These are phyloP conservation scores for Sphaerodactylus townsendi DNA, from an alignment of 2,113 vertebrate species.

Conservation along the genomic window DNA sequence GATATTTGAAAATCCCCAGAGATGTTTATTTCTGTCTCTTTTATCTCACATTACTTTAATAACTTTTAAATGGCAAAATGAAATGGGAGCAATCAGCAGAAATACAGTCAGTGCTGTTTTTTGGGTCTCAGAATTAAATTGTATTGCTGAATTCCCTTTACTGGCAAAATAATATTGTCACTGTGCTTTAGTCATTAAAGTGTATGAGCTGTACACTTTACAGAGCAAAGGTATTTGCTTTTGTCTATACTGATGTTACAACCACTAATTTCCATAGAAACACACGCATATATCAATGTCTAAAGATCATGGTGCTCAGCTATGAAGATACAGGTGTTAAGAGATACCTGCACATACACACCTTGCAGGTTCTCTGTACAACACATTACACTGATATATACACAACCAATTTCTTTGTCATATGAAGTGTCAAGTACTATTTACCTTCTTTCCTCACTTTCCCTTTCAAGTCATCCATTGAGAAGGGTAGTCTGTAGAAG, in stretches of 20 bases:
- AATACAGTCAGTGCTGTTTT: not conserved
- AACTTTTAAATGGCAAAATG: not conserved
- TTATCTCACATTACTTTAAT: not conserved
- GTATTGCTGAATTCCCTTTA: not conserved
- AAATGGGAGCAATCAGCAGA: not conserved
- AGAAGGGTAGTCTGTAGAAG: no score
- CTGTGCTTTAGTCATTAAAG: no score
- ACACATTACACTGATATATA: not conserved
- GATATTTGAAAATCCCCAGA: constrained; percentile 1
- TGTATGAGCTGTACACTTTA: no score
- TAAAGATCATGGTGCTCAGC: no score
- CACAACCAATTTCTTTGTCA: not conserved
- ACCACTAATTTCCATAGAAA: not conserved
- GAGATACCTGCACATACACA: not conserved
- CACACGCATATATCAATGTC: not conserved
- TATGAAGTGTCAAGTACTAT: not conserved
- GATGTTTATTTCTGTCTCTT: accelerated
- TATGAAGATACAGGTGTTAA: not conserved
- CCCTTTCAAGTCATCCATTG: not conserved
- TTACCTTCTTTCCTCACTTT: not conserved
- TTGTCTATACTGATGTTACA: not conserved
- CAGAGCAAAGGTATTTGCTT: not conserved
- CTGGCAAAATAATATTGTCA: not conserved
- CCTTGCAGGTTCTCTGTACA: not conserved
- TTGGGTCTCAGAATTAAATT: not conserved